Evolutionary conservation across 64 coral and sea anemone species (phyloP), one percentile per base, ranked within the genome.

Genomic region (Montipora capricornis): DNA sequence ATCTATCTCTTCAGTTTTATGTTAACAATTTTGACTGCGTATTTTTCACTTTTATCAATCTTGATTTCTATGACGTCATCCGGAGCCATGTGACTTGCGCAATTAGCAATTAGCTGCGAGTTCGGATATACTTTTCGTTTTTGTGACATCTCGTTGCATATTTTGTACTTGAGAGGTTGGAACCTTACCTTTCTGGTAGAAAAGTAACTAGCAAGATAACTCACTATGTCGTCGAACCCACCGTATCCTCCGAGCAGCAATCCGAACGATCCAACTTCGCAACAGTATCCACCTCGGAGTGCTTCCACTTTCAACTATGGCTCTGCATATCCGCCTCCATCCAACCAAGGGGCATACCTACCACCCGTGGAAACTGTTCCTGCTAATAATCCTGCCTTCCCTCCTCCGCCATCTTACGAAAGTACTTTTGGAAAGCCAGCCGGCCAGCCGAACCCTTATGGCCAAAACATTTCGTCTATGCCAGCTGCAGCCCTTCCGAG

Each of bases 341-440:
- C 74, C 8, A 79, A 60, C 46, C 91, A 77, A 88, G 8, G 20
- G 19, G 75, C 82, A 12, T 93, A 93, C 71, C 92, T 75, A 0
- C 66, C 68, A 16, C 84, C 60, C 2, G 83, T 77, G 17, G 83
- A 48, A 50, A 87, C 76, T 0, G 52, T 83, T 12, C 81, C 90
- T 47, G 8, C 80, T 29, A 9, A 4, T 0, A 87, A 93, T 9
- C 73, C 73, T 79, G 83, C 75, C 48, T 89, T 59, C 59, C 87
- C 87, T 67, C 87, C 87, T 44, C 87, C 87, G 15, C 87, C 87
- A 26, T 53, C 87, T 8, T 89, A 89, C 37, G 87, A 89, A n/a
- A 26, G 24, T 59, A 49, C 87, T 60, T 29, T 89, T 2, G 87
- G 73, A 48, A 70, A 29, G 3, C 68, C 68, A 44, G 52, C 14